Evolutionary conservation across 2,113 vertebrate species (phyloP), one percentile per base, ranked within the genome.

Genomic region (Tiliqua scincoides): DNA sequence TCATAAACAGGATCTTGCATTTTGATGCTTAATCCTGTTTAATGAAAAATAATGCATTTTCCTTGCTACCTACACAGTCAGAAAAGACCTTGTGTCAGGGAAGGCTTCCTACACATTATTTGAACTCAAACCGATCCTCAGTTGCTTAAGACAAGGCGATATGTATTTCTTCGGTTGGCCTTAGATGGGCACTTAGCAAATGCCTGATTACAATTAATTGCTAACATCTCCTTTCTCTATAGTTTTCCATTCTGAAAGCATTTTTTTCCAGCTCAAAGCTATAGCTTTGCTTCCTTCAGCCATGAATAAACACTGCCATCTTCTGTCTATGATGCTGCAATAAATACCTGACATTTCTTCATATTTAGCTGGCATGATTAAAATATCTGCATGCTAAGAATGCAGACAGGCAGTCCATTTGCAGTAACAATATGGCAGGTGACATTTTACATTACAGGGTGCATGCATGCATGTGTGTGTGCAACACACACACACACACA

Each of bases 301-400:
- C 85, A 91, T 89, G 93, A 94, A 92, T 88, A 91, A 94, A 95
- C 83, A 96, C 91, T 95, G 96, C 95, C 96, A 96, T 93, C 96
- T 96, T 94, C 95, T 96, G 95, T 94, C 90, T 88, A 25, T 78
- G 48, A 78, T 81, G n/a, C 85, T 87, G 79, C 75, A 93, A 81
- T 82, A 89, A 91, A 93, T 67, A 93, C 14, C 67, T 82, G 32
- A 12, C 40, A 21, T 17, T 65, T 48, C 75, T 76, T 83, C 23
- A 88, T 20, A 77, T 1, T 82, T n/a, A 63, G 84, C 89, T 89
- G 78, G 82, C 18, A 65, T 20, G 54, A 82, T 48, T 87, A 89
- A 85, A 2, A 52, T 71, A 59, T 32, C 63, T 35, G 81, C 85
- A 85, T 25, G 11, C 67, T 84, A 48, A 57, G 48, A 82, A 84